Percentiles rank a stretch among this genome's conserved stretches.
Evolutionary conservation across 1,140 invertebrate species (phyloP).

Genomic region (Drosophila ogumai): DNA sequence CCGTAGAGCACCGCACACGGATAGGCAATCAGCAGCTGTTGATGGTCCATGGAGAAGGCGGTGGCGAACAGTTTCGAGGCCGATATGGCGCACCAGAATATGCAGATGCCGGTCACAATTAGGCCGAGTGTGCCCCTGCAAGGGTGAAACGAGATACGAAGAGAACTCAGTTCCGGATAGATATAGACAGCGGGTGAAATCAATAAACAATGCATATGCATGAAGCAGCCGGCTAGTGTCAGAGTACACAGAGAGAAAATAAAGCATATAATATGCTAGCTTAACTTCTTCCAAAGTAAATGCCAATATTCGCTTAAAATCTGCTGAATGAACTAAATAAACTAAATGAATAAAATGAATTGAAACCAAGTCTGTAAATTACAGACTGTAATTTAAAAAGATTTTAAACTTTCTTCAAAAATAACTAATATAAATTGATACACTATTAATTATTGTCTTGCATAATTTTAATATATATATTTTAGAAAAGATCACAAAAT

Average conservation of each 20-base stretch:
- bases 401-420: too few relatives aligned
- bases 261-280: not conserved
- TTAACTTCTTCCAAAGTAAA: not conserved
- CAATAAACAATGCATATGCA: constrained; percentile 82
- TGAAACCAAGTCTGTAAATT: not conserved
- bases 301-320: too few relatives aligned
- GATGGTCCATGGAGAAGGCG: constrained; percentile 90
- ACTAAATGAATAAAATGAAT: not conserved
- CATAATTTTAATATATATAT: too few relatives aligned
- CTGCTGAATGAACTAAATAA: not conserved
- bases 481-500: too few relatives aligned
- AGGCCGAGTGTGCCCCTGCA: constrained; percentile 86
- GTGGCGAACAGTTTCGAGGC: constrained; percentile 95
- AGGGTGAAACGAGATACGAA: constrained; percentile 53
- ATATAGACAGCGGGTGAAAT: constrained; percentile 59
- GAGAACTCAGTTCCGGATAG: constrained; percentile 42
- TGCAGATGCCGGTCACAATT: constrained; percentile 88
- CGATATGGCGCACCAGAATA: constrained; percentile 93
- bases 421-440: too few relatives aligned
- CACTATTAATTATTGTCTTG: too few relatives aligned
- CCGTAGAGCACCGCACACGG: constrained; percentile 94
- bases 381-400: too few relatives aligned
- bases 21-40: constrained; percentile 93
- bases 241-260: constrained; percentile 5
- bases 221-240: constrained; percentile 35